A percentile compares a stretch with the other conserved stretches of the same genome.
These are phyloP conservation scores for Rhabdophis nuchalis DNA, from an alignment of 2,797 vertebrate species.

Conservation along the genomic window DNA sequence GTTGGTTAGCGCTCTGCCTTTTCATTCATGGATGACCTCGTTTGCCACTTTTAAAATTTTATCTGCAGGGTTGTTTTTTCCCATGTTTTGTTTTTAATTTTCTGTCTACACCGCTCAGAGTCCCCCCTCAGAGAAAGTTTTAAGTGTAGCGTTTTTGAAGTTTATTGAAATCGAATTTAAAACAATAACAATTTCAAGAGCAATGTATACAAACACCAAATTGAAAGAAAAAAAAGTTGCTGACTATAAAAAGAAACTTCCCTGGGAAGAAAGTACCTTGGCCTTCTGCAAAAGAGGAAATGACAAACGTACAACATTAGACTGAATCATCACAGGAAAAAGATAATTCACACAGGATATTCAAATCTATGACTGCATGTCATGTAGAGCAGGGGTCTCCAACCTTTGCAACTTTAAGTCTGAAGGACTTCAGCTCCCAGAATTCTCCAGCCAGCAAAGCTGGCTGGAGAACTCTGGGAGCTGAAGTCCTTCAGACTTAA, in stretches of 20 bases:
- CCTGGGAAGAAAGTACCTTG: neutral
- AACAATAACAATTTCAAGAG: neutral
- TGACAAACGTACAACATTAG: neutral
- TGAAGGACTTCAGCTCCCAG: too few species aligned
- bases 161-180: neutral
- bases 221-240: neutral
- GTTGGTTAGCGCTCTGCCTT: neutral
- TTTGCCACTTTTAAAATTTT: neutral
- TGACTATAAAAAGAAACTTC: neutral
- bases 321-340: conserved; percentile 6
- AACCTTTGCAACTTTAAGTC: too few species aligned
- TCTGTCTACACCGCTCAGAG: neutral
- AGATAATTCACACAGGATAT: conserved; percentile 40
- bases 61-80: neutral
- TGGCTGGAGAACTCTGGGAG: too few species aligned
- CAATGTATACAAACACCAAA: neutral
- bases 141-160: neutral
- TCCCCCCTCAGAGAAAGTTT: neutral
- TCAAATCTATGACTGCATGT: neutral
- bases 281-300: too few species aligned
- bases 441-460: too few species aligned
- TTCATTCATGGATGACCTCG: neutral
- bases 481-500: too few species aligned
- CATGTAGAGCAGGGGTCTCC: too few species aligned
- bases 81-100: neutral